Base-by-base conservation (phyloP, 2,113 vertebrate species). In the Ellobius talpinus region DNA sequence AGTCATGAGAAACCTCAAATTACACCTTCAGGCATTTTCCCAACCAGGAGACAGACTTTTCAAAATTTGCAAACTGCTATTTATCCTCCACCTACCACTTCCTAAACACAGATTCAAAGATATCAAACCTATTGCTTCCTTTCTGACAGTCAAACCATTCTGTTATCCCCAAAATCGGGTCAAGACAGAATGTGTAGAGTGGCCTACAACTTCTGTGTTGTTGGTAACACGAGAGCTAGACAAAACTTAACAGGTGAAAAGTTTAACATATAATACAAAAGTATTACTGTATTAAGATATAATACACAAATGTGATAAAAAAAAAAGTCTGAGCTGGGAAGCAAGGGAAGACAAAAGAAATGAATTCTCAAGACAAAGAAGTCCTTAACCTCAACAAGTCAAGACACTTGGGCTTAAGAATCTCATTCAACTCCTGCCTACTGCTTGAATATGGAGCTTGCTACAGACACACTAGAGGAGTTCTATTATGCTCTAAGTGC, bases 1-100 rank as follows among this genome's bases (percentile, higher is more conserved):
- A 3, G 42, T 96, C 84, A 26, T 87, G 9, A 94, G 87, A 93
- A 87, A 13, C 7, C 74, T 91, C 61, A 61, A 76, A 96, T 76
- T 89, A 36, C 2, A 39, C 86, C 17, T 84, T 95, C 55, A 93
- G 93, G 68, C 42, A 77, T 36, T 78, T 72, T 55, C 65, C 79
- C 70, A 86, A 90, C 23, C 23, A 95, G 66, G 82, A 92, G 4
- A 82, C 4, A 74, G n/a, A 73, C 78, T 92, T 77, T 68, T 52
- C 36, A 88, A 93, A 94, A 86, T 94, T 16, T 91, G 2, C 29
- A 39, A 90, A 91, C 47, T 90, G 31, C 13, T 68, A 50, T 93
- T 96, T 96, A 50, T 92, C 52, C 33, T 95, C 52, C 24, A 73
- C 45, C 65, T 76, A 33, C 66, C 50, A 68, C 10, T 9, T 9